A percentile compares a stretch with the other conserved stretches of the same genome.
phyloP scores from a whole-genome alignment of 2,888 invertebrate genomes.

The Rhaphigaster nebulosa region DNA sequence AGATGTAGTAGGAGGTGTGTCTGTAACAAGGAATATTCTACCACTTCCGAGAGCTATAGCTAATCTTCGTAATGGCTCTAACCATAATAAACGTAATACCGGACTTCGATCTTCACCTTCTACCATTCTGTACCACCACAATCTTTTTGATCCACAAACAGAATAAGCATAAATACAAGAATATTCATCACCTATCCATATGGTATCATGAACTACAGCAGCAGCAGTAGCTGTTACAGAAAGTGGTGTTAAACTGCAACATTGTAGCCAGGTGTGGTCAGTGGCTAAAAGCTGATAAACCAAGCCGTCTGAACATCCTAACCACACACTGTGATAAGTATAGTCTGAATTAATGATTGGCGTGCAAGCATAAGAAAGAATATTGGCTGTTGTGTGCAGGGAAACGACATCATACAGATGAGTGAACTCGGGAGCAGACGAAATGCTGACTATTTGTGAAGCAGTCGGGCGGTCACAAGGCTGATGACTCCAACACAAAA shows the following conservation, averaged over 20 bases:
- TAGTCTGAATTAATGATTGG: slow-evolving; percentile 68
- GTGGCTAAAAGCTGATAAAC: slow-evolving; percentile 75
- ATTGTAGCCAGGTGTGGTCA: slow-evolving; percentile 75
- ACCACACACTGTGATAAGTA: slow-evolving; percentile 76
- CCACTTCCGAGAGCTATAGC: slow-evolving; percentile 87
- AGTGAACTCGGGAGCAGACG: slow-evolving; percentile 93
- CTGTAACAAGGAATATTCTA: slow-evolving; percentile 79
- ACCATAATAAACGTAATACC: slow-evolving; percentile 62
- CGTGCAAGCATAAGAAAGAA: slow-evolving; percentile 75
- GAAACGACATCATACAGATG: slow-evolving; percentile 85
- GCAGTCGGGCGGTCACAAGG: slow-evolving; percentile 89
- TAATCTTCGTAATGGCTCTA: slow-evolving; percentile 73
- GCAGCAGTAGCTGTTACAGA: slow-evolving; percentile 69
- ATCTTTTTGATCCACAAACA: slow-evolving; percentile 55
- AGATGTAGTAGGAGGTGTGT: slow-evolving; percentile 73
- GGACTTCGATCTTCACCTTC: slow-evolving; percentile 63
- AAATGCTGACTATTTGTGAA: slow-evolving; percentile 92
- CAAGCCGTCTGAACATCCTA: slow-evolving; percentile 78
- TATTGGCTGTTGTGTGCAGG: slow-evolving; percentile 78
- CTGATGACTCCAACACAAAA: slow-evolving; percentile 92
- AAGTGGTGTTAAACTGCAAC: slow-evolving; percentile 71
- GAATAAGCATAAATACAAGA: slow-evolving; percentile 87
- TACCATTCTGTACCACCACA: slow-evolving; percentile 63
- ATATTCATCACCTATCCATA: slow-evolving; percentile 92
- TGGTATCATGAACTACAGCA: slow-evolving; percentile 69